Base-by-base conservation (phyloP, 2,113 vertebrate genomes). In the Xyliphius kryptos region DNA sequence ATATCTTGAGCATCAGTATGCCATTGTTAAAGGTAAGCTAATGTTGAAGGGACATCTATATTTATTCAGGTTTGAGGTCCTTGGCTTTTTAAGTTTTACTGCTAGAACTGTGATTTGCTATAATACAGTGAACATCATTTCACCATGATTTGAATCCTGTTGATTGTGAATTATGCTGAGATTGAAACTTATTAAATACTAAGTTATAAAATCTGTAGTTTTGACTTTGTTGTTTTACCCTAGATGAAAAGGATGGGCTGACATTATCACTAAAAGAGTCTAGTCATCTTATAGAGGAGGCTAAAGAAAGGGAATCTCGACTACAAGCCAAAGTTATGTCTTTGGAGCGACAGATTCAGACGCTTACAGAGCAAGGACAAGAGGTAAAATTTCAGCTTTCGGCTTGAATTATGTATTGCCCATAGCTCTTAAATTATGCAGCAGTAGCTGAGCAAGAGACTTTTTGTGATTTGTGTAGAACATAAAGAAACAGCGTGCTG, bases 161-260 rank as follows among this genome's bases (percentile, higher is more conserved):
- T n/a, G n/a, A n/a, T n/a, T n/a, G n/a, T n/a, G n/a, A n/a, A n/a
- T n/a, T n/a, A n/a, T n/a, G n/a, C n/a, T n/a, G n/a, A n/a, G n/a
- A n/a, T n/a, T n/a, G n/a, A n/a, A n/a, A n/a, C n/a, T n/a, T n/a
- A n/a, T n/a, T n/a, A n/a, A n/a, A n/a, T n/a, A n/a, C n/a, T n/a
- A n/a, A n/a, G n/a, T n/a, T n/a, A n/a, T n/a, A n/a, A n/a, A n/a
- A n/a, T n/a, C n/a, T n/a, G n/a, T n/a, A n/a, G n/a, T n/a, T n/a
- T n/a, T 69, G 1, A n/a, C 9, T 9, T 22, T 62, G 2, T 44
- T 5, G 36, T 38, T 9, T 44, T 21, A 71, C 57, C 69, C 10
- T 48, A 97, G 96, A 92, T 83, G 93, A 95, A 80, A 97, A 92
- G 61, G 91, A 93, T 43, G 92, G 92, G 15, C 81, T 94, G 57